Percentiles rank a stretch among this genome's conserved stretches.
Evolutionary conservation across 1,140 invertebrate genomes (phyloP).

Genomic region (Linepithema humile): DNA sequence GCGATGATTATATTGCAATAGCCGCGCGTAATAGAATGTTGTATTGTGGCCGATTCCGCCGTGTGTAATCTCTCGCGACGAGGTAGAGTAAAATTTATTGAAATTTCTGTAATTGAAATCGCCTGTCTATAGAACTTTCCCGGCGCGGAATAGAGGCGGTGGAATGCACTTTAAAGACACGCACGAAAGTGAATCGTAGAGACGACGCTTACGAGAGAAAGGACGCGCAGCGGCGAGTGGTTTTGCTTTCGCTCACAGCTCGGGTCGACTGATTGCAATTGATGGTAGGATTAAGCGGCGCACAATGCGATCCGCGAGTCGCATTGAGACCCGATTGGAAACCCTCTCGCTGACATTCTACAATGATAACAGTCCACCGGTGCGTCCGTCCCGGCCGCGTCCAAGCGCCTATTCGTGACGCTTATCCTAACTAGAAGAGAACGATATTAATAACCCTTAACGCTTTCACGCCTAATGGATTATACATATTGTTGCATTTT

Average conservation of each 20-base stretch:
- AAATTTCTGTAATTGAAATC: slow-evolving; percentile 10
- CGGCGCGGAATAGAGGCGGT: not conserved
- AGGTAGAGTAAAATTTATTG: slow-evolving; percentile 44
- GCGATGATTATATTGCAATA: slow-evolving; percentile 36
- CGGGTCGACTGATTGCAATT: slow-evolving; percentile 59
- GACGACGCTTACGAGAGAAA: slow-evolving; percentile 4
- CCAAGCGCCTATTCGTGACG: slow-evolving; percentile 31
- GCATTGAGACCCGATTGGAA: slow-evolving; percentile 57
- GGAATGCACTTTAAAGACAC: slow-evolving; percentile 24
- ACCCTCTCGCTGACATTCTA: slow-evolving; percentile 22
- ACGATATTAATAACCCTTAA: slow-evolving; percentile 42
- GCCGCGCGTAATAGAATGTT: slow-evolving; percentile 38
- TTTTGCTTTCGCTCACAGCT: slow-evolving; percentile 62
- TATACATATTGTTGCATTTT: slow-evolving; percentile 4
- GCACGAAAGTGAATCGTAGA: slow-evolving; percentile 35
- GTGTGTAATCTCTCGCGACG: not conserved
- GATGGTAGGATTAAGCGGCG: slow-evolving; percentile 62
- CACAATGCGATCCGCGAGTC: slow-evolving; percentile 52
- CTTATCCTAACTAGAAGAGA: slow-evolving; percentile 40
- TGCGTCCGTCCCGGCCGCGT: not conserved
- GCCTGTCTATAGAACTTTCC: slow-evolving; percentile 39
- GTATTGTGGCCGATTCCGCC: slow-evolving; percentile 10
- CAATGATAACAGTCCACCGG: slow-evolving; percentile 18
- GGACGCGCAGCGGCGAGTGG: not conserved
- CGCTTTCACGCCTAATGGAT: slow-evolving; percentile 35